Conservation (phyloP, 1,140 invertebrate genomes). For the Elymnias hypermnestra region DNA sequence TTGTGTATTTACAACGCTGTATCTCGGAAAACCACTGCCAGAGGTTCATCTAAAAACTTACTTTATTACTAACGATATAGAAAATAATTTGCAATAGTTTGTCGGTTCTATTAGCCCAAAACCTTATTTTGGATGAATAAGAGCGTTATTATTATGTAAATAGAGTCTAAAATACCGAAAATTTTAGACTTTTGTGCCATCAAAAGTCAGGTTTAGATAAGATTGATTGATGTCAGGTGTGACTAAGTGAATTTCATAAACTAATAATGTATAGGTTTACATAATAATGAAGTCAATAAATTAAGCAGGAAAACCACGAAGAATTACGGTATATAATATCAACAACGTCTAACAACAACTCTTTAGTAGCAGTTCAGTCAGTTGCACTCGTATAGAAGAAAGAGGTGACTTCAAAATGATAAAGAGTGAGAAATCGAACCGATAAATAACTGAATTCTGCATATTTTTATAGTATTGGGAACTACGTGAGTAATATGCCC, state of each 20-base stretch:
- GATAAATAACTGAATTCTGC: no score
- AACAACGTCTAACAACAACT: no score
- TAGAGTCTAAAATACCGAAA: neutral
- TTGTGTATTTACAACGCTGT: constrained; percentile 3
- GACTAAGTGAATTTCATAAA: constrained; percentile 13
- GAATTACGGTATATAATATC: no score
- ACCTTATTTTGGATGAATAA: neutral
- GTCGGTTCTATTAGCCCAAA: neutral
- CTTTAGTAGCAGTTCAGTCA: no score
- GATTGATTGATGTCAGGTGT: constrained; percentile 18
- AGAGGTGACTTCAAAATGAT: no score
- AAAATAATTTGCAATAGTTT: neutral
- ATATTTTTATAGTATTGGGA: no score
- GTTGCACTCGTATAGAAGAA: no score
- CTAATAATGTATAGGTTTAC: constrained; percentile 2
- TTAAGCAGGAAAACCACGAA: no score
- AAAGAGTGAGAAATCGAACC: no score
- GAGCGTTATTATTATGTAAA: neutral
- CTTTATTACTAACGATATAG: neutral
- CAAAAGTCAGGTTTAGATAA: neutral
- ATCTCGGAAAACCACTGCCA: neutral
- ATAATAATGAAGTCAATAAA: no score
- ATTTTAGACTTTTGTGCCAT: neutral
- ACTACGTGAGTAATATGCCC: no score
- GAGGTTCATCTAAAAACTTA: neutral